phyloP scores from a whole-genome alignment of 2,888 invertebrate genomes.

The Norana najaformis region DNA sequence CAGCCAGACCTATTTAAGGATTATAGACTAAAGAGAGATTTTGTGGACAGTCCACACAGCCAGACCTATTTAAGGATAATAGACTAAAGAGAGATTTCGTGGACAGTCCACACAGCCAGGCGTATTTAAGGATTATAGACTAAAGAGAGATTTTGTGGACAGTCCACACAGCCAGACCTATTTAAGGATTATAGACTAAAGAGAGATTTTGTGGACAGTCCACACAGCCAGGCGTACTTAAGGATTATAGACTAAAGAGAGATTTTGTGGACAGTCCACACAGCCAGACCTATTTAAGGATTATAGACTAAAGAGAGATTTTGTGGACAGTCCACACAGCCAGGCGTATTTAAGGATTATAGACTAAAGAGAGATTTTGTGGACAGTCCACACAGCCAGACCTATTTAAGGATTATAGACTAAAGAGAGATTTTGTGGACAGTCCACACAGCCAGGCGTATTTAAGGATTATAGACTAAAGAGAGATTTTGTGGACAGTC shows the following conservation, averaged over 20 bases:
- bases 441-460: background rate
- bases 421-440: background rate
- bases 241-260: too few relatives aligned
- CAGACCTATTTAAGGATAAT: conserved; percentile 2
- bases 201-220: background rate
- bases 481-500: background rate
- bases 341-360: background rate
- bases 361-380: too few relatives aligned
- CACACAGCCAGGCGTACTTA: background rate
- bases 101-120: background rate
- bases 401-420: conserved; percentile 13
- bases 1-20: conserved; percentile 5
- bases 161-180: background rate
- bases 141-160: background rate
- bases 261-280: background rate
- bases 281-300: conserved; percentile 5
- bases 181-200: too few relatives aligned
- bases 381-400: background rate
- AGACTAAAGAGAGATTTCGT: too few relatives aligned
- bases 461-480: too few relatives aligned
- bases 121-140: conserved; percentile 1
- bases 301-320: too few relatives aligned
- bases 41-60: background rate
- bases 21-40: too few relatives aligned
- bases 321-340: background rate